Evolutionary conservation across 2,113 vertebrate species (phyloP).

Genomic region (Lynx canadensis): DNA sequence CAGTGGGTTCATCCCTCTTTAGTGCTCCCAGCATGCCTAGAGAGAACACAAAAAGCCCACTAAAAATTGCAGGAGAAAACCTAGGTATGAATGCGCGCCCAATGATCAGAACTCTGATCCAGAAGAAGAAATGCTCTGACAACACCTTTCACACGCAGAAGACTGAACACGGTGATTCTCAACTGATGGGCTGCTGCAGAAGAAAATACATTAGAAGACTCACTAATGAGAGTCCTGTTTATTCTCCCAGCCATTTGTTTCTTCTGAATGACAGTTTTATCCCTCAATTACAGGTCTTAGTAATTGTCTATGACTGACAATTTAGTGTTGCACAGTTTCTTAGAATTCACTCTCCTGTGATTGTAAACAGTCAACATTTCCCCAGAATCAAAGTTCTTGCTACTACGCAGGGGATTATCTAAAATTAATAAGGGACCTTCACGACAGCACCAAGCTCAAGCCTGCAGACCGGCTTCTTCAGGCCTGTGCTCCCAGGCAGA

Average conservation of each 20-base stretch:
- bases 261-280: background rate
- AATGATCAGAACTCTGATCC: background rate
- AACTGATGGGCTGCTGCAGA: background rate
- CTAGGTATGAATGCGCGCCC: background rate
- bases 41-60: background rate
- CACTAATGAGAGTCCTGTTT: background rate
- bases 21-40: background rate
- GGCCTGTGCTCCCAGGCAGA: background rate
- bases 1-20: background rate
- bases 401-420: background rate
- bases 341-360: constrained; percentile 9
- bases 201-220: constrained; percentile 14
- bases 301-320: background rate
- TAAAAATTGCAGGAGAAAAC: background rate
- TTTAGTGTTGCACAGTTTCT: constrained; percentile 52
- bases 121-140: background rate
- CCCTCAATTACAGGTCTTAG: background rate
- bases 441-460: background rate
- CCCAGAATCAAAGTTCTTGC: constrained; percentile 14
- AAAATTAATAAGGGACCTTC: constrained; percentile 1
- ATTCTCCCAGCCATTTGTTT: constrained; percentile 21
- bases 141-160: background rate
- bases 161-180: background rate
- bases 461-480: background rate
- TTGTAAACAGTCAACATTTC: constrained; percentile 44